Percentiles rank a stretch among this genome's conserved stretches.
These are phyloP conservation scores for Tortrix viridana DNA, from an alignment of 2,888 invertebrate genomes.

Conservation along the genomic window DNA sequence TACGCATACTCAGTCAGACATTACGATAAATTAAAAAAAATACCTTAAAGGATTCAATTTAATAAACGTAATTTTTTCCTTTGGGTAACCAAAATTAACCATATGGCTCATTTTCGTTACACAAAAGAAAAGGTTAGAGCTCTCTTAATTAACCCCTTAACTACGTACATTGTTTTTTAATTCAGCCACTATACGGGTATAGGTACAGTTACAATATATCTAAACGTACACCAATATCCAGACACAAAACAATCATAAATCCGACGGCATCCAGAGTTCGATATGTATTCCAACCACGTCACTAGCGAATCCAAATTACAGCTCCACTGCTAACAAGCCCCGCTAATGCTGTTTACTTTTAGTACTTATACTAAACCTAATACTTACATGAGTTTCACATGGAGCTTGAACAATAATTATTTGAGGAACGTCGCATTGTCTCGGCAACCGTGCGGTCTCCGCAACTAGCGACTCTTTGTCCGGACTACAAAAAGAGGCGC, in stretches of 20 bases:
- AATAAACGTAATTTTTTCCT: too few species aligned
- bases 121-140: too few species aligned
- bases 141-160: too few species aligned
- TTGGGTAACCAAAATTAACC: too few species aligned
- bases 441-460: conserved; percentile 58
- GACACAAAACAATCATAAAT: conserved; percentile 4
- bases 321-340: conserved; percentile 9
- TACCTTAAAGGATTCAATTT: too few species aligned
- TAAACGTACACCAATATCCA: neutral
- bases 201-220: too few species aligned
- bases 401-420: conserved; percentile 12
- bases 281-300: conserved; percentile 14
- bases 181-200: too few species aligned
- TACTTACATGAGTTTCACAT: neutral
- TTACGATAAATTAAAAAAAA: too few species aligned
- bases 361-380: neutral
- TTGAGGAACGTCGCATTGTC: conserved; percentile 51
- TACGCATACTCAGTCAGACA: too few species aligned
- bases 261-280: conserved; percentile 3
- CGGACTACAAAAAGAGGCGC: conserved; percentile 61
- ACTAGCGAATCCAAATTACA: conserved; percentile 1
- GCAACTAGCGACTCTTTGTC: conserved; percentile 56
- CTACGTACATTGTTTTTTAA: too few species aligned
- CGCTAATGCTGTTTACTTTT: neutral
- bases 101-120: too few species aligned